Percentiles rank a stretch among this genome's conserved stretches.
phyloP scores from a whole-genome alignment of 92 coral and sea anemone species.

The Phenganax marumi region DNA sequence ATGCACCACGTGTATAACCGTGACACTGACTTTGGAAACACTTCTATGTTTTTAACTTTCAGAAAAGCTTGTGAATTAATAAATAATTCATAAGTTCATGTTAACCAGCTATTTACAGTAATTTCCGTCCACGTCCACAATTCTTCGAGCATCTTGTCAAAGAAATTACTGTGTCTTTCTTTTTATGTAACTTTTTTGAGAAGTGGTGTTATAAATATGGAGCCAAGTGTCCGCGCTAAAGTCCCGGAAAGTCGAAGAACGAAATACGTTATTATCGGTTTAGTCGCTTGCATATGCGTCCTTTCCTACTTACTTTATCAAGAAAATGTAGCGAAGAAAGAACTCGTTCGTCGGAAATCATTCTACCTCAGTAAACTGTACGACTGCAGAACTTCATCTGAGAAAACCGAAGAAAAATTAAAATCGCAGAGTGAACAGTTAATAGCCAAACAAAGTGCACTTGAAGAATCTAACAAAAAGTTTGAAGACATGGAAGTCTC shows the following conservation, averaged over 20 bases:
- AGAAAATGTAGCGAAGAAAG: not conserved
- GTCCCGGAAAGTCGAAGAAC: slow-evolving; percentile 9
- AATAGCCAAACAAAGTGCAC: not conserved
- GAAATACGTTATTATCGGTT: slow-evolving; percentile 4
- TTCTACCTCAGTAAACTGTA: slow-evolving; percentile 7
- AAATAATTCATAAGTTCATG: not conserved
- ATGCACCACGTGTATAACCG: too few relatives aligned
- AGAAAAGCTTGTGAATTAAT: too few relatives aligned
- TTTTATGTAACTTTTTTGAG: not conserved
- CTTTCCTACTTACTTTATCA: slow-evolving; percentile 9
- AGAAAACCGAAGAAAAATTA: not conserved
- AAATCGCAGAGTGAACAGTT: not conserved
- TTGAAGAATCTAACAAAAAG: not conserved
- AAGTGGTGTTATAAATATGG: not conserved
- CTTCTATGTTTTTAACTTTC: too few relatives aligned
- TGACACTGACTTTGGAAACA: too few relatives aligned
- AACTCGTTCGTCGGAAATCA: slow-evolving; percentile 13
- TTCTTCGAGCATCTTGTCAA: not conserved
- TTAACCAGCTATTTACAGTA: not conserved
- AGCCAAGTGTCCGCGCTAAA: slow-evolving; percentile 10
- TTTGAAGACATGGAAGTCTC: not conserved
- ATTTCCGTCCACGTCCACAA: slow-evolving; percentile 16
- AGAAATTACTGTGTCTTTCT: not conserved
- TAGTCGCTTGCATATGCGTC: slow-evolving; percentile 4
- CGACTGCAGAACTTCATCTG: not conserved